These are phyloP conservation scores for Lasioglossum vierecki DNA, from an alignment of 2,888 invertebrate species.

Conservation along the genomic window DNA sequence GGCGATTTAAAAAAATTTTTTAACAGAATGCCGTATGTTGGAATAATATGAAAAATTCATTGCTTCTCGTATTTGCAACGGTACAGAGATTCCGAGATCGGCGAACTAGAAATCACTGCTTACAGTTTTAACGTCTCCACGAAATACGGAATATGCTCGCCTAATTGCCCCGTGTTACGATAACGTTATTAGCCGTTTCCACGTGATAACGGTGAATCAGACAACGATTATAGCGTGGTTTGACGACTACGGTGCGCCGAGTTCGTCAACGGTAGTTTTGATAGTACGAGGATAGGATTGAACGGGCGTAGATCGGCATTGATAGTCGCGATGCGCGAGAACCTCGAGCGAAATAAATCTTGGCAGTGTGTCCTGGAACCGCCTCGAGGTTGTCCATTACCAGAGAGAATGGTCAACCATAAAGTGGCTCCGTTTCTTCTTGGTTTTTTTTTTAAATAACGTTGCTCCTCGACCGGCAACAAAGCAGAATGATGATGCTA, in stretches of 20 bases:
- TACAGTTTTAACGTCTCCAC: not conserved
- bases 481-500: slow-evolving; percentile 57
- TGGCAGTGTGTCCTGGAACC: slow-evolving; percentile 31
- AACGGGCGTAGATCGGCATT: slow-evolving; percentile 66
- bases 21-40: no score
- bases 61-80: no score
- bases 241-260: not conserved
- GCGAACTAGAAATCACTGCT: not conserved
- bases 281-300: slow-evolving; percentile 21
- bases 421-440: slow-evolving; percentile 53
- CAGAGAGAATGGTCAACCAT: slow-evolving; percentile 53
- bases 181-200: not conserved
- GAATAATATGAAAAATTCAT: no score
- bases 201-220: not conserved
- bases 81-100: no score
- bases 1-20: no score
- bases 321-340: slow-evolving; percentile 55
- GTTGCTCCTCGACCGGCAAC: slow-evolving; percentile 42
- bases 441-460: slow-evolving; percentile 40
- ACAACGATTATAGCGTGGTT: not conserved
- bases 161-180: not conserved
- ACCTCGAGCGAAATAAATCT: slow-evolving; percentile 45
- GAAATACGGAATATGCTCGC: not conserved
- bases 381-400: slow-evolving; percentile 48
- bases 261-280: not conserved